Evolutionary conservation across 2,113 vertebrate genomes (phyloP).

Genomic region (Boulengerochromis microlepis): DNA sequence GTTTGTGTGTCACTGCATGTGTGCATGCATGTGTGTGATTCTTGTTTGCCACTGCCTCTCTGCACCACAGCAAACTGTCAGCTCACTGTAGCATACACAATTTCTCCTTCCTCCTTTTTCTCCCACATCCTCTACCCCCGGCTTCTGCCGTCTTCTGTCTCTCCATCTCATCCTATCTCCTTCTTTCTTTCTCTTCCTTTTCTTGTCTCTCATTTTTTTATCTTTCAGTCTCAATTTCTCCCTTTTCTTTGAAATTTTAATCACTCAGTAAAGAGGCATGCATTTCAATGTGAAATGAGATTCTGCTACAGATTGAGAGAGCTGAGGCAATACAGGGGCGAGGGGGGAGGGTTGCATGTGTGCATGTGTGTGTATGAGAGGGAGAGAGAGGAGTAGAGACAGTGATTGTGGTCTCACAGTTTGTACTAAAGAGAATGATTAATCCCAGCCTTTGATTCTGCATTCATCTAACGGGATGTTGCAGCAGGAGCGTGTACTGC

Average conservation of each 20-base stretch:
- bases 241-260: slow-evolving; percentile 53
- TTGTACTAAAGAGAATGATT: slow-evolving; percentile 61
- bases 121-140: slow-evolving; percentile 14
- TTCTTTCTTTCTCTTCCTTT: neutral
- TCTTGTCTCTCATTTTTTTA: slow-evolving; percentile 2
- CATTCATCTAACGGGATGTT: slow-evolving; percentile 44
- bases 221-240: slow-evolving; percentile 6
- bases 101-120: slow-evolving; percentile 36
- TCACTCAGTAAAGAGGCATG: slow-evolving; percentile 42
- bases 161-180: neutral
- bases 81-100: slow-evolving; percentile 43
- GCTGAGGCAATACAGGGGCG: neutral
- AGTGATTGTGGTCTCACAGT: slow-evolving; percentile 38
- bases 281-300: slow-evolving; percentile 45
- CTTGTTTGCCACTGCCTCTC: slow-evolving; percentile 41
- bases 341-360: neutral
- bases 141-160: neutral
- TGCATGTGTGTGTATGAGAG: neutral
- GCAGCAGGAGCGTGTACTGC: slow-evolving; percentile 13
- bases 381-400: neutral
- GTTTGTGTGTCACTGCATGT: slow-evolving; percentile 11
- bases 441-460: slow-evolving; percentile 59
- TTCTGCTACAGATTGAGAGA: slow-evolving; percentile 44
- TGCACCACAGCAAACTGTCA: slow-evolving; percentile 53
- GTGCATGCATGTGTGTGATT: slow-evolving; percentile 48